These are phyloP conservation scores for Bolinopsis microptera DNA, from an alignment of 37 sponge, comb jelly and placozoan genomes.

Conservation along the genomic window DNA sequence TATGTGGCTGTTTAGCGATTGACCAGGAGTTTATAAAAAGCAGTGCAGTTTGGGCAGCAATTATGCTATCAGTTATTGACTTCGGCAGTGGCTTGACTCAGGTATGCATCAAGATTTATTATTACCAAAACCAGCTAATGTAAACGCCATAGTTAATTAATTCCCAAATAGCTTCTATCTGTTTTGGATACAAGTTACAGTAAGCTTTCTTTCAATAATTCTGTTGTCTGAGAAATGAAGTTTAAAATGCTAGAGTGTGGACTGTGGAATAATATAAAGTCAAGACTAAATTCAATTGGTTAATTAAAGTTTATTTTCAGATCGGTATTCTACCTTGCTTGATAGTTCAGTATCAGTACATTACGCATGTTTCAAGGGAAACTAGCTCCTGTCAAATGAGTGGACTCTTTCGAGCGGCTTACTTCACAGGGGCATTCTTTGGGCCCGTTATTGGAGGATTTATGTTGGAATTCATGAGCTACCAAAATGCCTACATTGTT, in stretches of 20 bases:
- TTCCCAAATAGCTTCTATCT: no score
- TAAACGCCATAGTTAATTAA: no score
- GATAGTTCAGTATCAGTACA: conserved; percentile 51
- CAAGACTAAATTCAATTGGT: no score
- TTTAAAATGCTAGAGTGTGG: no score
- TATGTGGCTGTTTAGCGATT: neutral
- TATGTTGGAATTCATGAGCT: neutral
- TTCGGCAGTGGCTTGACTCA: conserved; percentile 49
- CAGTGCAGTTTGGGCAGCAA: conserved; percentile 2
- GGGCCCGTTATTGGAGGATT: conserved; percentile 17
- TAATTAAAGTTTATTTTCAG: no score
- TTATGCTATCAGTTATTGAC: conserved; percentile 7
- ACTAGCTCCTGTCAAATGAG: conserved; percentile 26
- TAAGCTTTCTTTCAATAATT: no score
- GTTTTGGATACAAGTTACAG: no score
- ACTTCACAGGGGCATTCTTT: conserved; percentile 40
- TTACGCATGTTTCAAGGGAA: neutral
- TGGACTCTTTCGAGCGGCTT: conserved; percentile 43
- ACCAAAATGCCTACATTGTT: neutral
- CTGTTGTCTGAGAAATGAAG: no score
- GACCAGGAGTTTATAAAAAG: neutral
- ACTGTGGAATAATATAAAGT: no score
- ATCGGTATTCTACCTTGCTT: conserved; percentile 27
- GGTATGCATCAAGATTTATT: neutral
- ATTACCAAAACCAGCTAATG: no score